Evolutionary conservation across 2,888 invertebrate species (phyloP).

Genomic region (Drosophila nigricruria): DNA sequence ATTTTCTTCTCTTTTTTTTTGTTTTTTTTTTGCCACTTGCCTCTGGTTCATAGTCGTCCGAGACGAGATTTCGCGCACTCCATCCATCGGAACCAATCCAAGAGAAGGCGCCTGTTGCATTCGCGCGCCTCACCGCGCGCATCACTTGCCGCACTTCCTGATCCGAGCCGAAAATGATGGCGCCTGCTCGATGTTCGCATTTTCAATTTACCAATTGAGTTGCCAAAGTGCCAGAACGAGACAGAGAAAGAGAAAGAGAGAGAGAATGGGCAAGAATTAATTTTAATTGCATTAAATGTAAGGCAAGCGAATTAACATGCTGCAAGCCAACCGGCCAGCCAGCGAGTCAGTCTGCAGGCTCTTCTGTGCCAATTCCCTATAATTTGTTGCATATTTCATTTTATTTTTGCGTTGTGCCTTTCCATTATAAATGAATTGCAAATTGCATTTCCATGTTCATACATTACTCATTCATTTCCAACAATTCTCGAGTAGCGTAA

Average conservation of each 20-base stretch:
- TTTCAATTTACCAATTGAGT: not conserved
- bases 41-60: conserved; percentile 94
- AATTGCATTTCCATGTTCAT: conserved; percentile 22
- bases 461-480: not conserved
- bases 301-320: conserved; percentile 20
- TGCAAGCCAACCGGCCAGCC: not conserved
- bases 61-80: conserved; percentile 95
- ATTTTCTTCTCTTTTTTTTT: not conserved
- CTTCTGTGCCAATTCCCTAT: not conserved
- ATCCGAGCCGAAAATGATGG: conserved; percentile 97
- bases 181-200: conserved; percentile 88
- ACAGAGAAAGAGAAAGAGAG: not conserved
- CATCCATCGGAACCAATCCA: conserved; percentile 99
- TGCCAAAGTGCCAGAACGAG: not conserved
- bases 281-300: conserved; percentile 51
- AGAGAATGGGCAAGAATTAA: conserved; percentile 30
- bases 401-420: conserved; percentile 2
- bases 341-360: not conserved
- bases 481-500: not conserved
- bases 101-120: conserved; percentile 95
- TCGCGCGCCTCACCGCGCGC: conserved; percentile 94
- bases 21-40: conserved; percentile 82
- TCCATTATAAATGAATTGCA: conserved; percentile 14
- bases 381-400: conserved; percentile 11
- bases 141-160: conserved; percentile 98